phyloP scores from a whole-genome alignment of 2,888 invertebrate genomes.

The Netelia virgata region DNA sequence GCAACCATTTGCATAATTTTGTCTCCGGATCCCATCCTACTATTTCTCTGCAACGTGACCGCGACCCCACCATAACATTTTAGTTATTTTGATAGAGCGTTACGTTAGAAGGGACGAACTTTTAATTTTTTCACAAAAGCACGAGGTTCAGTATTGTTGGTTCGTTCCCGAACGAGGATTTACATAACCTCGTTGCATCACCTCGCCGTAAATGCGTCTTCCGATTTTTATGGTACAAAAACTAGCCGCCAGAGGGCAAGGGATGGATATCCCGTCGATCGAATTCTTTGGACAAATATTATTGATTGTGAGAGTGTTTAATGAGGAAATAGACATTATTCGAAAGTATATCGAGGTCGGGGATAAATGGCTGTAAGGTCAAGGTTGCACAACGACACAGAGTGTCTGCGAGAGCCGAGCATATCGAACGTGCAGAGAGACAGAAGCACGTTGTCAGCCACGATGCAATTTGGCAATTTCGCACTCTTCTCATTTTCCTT shows the following conservation, averaged over 20 bases:
- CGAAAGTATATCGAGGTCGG: background rate
- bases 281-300: slow-evolving; percentile 32
- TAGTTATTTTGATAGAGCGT: background rate
- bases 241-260: background rate
- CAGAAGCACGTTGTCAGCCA: background rate
- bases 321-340: slow-evolving; percentile 4
- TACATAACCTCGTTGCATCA: too few species aligned
- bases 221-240: background rate
- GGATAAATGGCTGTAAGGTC: slow-evolving; percentile 1
- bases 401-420: background rate
- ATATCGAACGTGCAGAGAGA: background rate
- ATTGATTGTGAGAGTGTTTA: background rate
- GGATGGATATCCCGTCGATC: slow-evolving; percentile 31
- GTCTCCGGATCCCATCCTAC: background rate
- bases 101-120: background rate
- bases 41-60: background rate
- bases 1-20: slow-evolving; percentile 76
- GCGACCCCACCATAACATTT: background rate
- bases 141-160: too few species aligned
- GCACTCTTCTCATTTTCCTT: background rate
- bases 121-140: too few species aligned
- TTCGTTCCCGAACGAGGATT: too few species aligned
- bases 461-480: background rate
- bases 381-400: slow-evolving; percentile 18
- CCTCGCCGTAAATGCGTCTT: too few species aligned